Evolutionary conservation across 1,140 invertebrate genomes (phyloP).

Genomic region (Chlorops oryzae): DNA sequence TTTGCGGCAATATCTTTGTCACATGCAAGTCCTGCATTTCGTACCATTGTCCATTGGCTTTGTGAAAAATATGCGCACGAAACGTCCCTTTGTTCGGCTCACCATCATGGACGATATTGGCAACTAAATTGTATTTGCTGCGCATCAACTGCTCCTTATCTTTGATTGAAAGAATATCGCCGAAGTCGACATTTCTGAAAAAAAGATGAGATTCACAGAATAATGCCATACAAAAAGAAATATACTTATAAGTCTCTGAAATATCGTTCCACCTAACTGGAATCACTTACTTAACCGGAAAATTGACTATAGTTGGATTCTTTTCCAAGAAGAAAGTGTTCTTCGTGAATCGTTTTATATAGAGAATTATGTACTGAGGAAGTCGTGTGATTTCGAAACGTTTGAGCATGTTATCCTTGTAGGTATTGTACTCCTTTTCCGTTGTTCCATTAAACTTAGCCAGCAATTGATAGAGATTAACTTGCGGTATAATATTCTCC

Average conservation of each 20-base stretch:
- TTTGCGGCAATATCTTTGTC: conserved; percentile 95
- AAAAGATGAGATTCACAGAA: conserved; percentile 16
- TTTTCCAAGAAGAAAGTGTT: conserved; percentile 99
- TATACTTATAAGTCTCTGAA: too few relatives aligned
- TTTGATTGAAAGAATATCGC: conserved; percentile 86
- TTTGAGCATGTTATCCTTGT: conserved; percentile 97
- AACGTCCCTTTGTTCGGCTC: conserved; percentile 92
- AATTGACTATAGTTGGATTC: conserved; percentile 99
- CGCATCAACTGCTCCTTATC: conserved; percentile 70
- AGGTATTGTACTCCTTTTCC: conserved; percentile 99
- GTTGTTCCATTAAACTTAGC: conserved; percentile 93
- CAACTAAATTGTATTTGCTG: conserved; percentile 88
- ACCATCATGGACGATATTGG: conserved; percentile 98
- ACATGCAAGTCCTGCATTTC: conserved; percentile 99
- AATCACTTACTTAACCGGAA: conserved; percentile 88
- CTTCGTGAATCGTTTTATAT: conserved; percentile 97
- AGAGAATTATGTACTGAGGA: conserved; percentile 95
- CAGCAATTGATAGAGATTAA: conserved; percentile 88
- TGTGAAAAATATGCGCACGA: conserved; percentile 91
- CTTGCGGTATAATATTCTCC: conserved; percentile 98
- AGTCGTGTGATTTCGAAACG: conserved; percentile 91
- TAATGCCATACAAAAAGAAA: neutral
- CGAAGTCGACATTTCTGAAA: conserved; percentile 91
- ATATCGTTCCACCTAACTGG: neutral
- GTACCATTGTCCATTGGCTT: conserved; percentile 80